Base-by-base conservation (phyloP, 2,113 vertebrate genomes). In the Lagopus muta region DNA sequence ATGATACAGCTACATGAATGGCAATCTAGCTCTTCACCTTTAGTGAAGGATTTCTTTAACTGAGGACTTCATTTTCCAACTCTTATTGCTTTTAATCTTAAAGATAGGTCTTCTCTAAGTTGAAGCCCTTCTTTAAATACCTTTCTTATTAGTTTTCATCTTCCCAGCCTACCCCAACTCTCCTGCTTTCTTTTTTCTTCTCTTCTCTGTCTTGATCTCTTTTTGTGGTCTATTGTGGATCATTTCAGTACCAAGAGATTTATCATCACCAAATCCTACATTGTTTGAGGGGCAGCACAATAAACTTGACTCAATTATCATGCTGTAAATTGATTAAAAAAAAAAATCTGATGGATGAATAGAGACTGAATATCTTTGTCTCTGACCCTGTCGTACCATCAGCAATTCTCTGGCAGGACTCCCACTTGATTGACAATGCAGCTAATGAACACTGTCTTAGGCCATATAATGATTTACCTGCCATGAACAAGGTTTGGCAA, bases 331-430 rank as follows among this genome's bases (percentile, higher is more conserved):
- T 97, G 97, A 98, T 98, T 98, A 94, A 97, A 95, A 92, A 97
- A 97, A 95, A 89, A 97, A 97, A 97, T 94, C 97, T 98, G 97
- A 98, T 97, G 96, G 97, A 98, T 98, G 95, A 98, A 97, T 97
- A 95, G 97, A 98, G 97, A 97, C 87, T 69, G 95, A 97, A 96
- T 95, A 92, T 97, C 96, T 97, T 97, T 93, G 89, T 98, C 96
- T 95, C 88, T 97, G 96, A 98, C 97, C 97, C 89, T 73, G 71
- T 90, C 6, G n/a, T 90, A 88, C 92, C 80, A 91, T 94, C 84
- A 94, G 92, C 89, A 79, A 84, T 97, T 97, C 98, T 97, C 95
- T 97, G 89, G 95, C 92, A 94, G 90, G 92, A 92, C 93, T 92
- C 57, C 82, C 82, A 69, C 27, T n/a, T 97, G 98, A 98, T 96